phyloP scores from a whole-genome alignment of 2,888 invertebrate species.

The Elysia crispata region DNA sequence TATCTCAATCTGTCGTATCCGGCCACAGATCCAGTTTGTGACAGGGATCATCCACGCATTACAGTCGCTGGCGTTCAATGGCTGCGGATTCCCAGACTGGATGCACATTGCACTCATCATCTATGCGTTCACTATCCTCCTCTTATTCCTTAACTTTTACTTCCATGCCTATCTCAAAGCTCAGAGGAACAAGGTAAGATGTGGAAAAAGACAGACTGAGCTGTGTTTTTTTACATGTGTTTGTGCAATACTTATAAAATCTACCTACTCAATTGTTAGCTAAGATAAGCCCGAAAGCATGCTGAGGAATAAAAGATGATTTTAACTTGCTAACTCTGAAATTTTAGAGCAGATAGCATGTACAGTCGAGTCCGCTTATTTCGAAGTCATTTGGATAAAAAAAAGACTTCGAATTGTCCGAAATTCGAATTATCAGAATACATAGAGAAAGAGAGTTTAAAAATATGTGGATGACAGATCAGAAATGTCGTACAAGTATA shows the following conservation, averaged over 20 bases:
- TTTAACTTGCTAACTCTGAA: no score
- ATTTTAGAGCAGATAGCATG: no score
- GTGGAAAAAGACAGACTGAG: background rate
- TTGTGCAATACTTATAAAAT: background rate
- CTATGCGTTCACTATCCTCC: conserved; percentile 74
- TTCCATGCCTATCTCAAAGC: conserved; percentile 76
- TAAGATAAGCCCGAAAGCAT: background rate
- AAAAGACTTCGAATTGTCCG: no score
- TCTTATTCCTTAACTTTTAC: conserved; percentile 77
- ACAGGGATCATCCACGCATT: conserved; percentile 89
- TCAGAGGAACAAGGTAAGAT: conserved; percentile 52
- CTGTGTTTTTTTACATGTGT: background rate
- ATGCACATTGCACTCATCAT: conserved; percentile 76
- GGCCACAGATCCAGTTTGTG: conserved; percentile 88
- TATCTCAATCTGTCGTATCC: no score
- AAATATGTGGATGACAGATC: no score
- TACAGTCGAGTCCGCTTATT: no score
- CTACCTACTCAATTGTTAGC: background rate
- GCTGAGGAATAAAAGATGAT: no score
- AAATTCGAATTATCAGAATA: no score
- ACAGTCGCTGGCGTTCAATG: conserved; percentile 88
- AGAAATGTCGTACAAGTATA: no score
- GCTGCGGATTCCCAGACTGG: conserved; percentile 90
- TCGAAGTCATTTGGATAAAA: no score
- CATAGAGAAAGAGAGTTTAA: no score